These are phyloP conservation scores for Phytoseiulus persimilis DNA, from an alignment of 2,888 invertebrate genomes.

Conservation along the genomic window DNA sequence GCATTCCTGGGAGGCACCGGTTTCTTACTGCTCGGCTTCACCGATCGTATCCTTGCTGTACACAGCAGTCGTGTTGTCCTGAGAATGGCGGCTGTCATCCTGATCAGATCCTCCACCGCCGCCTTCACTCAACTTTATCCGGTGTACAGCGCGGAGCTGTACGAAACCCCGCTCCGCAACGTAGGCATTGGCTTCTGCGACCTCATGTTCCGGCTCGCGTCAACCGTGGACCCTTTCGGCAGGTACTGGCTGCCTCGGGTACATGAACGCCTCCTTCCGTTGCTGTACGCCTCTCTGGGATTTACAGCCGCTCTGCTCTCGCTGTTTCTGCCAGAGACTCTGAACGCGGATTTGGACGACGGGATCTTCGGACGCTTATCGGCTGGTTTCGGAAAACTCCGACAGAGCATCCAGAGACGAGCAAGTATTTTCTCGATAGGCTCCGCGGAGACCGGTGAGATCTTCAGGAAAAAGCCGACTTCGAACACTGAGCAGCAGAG, in stretches of 20 bases:
- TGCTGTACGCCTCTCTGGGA: not conserved
- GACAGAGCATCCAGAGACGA: not conserved
- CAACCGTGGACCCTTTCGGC: conserved; percentile 16
- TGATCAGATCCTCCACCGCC: conserved; percentile 5
- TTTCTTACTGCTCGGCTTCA: not conserved
- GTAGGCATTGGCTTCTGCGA: conserved; percentile 18
- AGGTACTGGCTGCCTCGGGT: not conserved
- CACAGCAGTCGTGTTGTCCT: not conserved
- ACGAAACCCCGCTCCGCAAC: not conserved
- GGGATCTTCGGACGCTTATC: not conserved
- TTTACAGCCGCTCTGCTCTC: conserved; percentile 15
- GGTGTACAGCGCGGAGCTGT: conserved; percentile 36
- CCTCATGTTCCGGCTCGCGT: conserved; percentile 17
- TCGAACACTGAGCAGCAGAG: not conserved
- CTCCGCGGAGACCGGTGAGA: not conserved
- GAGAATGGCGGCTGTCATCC: conserved; percentile 8
- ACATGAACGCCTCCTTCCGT: not conserved
- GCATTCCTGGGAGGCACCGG: not conserved
- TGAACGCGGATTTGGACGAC: not conserved
- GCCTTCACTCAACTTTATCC: conserved; percentile 23
- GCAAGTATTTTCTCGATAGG: not conserved
- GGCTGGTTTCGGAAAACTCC: not conserved
- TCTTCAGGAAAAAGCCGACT: not conserved
- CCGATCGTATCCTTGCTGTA: not conserved
- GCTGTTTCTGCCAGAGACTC: not conserved